A percentile compares a stretch with the other conserved stretches of the same genome.
Conservation (phyloP, 2,113 vertebrate genomes). For the Antigone vipio region DNA sequence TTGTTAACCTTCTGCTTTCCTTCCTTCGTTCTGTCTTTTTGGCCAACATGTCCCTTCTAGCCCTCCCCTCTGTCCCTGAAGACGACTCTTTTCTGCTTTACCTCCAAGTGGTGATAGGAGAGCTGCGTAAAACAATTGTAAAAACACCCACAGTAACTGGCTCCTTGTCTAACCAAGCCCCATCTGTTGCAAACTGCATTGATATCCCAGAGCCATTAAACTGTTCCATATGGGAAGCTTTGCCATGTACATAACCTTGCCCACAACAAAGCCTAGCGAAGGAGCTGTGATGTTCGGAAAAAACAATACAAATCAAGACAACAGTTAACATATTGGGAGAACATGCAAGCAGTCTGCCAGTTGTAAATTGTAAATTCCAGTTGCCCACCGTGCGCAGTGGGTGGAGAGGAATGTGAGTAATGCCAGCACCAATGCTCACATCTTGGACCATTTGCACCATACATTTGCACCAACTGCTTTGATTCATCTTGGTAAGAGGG, state of each 20-base stretch:
- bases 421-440: background rate
- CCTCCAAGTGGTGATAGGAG: background rate
- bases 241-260: background rate
- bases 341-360: background rate
- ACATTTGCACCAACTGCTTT: background rate
- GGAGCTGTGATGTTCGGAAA: background rate
- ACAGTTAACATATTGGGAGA: background rate
- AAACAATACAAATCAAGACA: slow-evolving; percentile 16
- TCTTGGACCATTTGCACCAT: background rate
- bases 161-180: background rate
- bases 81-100: background rate
- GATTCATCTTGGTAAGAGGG: background rate
- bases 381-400: background rate
- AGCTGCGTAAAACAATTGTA: background rate
- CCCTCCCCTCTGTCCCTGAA: background rate
- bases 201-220: slow-evolving; percentile 6
- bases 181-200: background rate
- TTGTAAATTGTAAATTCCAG: slow-evolving; percentile 23
- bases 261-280: background rate
- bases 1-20: background rate
- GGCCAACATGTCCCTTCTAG: background rate
- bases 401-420: background rate
- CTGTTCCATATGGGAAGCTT: background rate
- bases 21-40: background rate
- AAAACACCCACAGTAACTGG: background rate